Base-by-base conservation (phyloP, 1,140 invertebrate species). In the Araneus ventricosus region DNA sequence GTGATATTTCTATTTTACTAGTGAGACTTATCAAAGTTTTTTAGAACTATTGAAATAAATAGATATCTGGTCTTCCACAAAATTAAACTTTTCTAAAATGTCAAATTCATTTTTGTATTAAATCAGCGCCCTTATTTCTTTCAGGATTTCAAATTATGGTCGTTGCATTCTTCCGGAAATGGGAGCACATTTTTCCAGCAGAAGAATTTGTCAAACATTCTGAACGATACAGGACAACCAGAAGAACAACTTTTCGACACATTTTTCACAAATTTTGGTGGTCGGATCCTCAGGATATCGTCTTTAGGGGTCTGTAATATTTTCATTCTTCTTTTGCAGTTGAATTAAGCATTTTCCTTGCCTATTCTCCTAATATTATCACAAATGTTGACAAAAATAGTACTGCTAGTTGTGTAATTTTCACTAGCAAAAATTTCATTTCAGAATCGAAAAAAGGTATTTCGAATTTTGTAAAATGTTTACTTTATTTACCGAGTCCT, bases 261-360 rank as follows among this genome's bases (percentile, higher is more conserved):
- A 10, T 57, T 79, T 27, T 91, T 91, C 17, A 61, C 52, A 1
- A 84, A 91, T n/a, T 91, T 91, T n/a, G 59, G 89, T 3, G 89
- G 79, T 17, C 70, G 89, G 2, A 45, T 22, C 0, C 34, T 91
- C 5, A 82, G 41, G 37, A 84, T 91, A 61, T 63, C 89, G 82
- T 45, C 79, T 17, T n/a, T 91, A 14, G 89, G 89, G 41, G 89
- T 91, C 8, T 30, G 89, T 8, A 67, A 30, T 45, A 37, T 10
- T 39, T 70, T 8, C 27, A 67, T 7, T n/a, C n/a, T 27, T 67
- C 7, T 67, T 67, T 67, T 67, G 2, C 63, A 67, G 8, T 67
- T 67, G 8, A 8, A 67, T 8, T 63, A n/a, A 61, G 24, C 17
- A 14, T 4, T 52, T 17, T 14, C 5, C 3, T 8, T 52, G 10